phyloP scores from a whole-genome alignment of 2,888 invertebrate genomes.

The Brachyptera putata region DNA sequence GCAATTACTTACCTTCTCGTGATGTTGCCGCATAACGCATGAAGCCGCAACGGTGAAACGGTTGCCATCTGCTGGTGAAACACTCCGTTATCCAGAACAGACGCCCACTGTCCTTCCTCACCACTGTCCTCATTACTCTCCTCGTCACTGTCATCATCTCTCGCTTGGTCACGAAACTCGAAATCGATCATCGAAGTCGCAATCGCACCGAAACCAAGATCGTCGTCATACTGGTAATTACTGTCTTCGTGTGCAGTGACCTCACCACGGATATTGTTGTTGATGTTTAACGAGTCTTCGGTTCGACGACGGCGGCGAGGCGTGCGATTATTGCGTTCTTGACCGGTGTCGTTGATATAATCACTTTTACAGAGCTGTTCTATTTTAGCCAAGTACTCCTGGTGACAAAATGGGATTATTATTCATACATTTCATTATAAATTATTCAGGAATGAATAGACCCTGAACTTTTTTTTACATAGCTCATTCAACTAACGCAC shows the following conservation, averaged over 20 bases:
- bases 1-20: slow-evolving; percentile 43
- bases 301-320: not conserved
- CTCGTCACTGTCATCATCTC: slow-evolving; percentile 20
- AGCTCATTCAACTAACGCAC: too few species aligned
- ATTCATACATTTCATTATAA: not conserved
- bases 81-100: slow-evolving; percentile 38
- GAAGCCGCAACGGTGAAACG: slow-evolving; percentile 45
- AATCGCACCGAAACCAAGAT: slow-evolving; percentile 16
- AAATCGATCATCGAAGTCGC: slow-evolving; percentile 1
- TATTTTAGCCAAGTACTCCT: slow-evolving; percentile 32
- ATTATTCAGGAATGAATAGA: too few species aligned
- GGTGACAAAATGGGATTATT: too few species aligned
- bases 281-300: not conserved
- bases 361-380: slow-evolving; percentile 27
- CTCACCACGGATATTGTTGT: not conserved
- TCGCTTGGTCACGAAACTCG: slow-evolving; percentile 20
- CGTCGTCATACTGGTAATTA: slow-evolving; percentile 26
- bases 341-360: slow-evolving; percentile 19
- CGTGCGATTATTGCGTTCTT: not conserved
- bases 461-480: too few species aligned
- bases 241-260: not conserved
- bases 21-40: slow-evolving; percentile 54
- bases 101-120: slow-evolving; percentile 17
- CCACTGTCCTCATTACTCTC: slow-evolving; percentile 22
- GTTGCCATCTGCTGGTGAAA: slow-evolving; percentile 50